Conservation (phyloP, 2,113 vertebrate genomes). For the Jacana jacana region DNA sequence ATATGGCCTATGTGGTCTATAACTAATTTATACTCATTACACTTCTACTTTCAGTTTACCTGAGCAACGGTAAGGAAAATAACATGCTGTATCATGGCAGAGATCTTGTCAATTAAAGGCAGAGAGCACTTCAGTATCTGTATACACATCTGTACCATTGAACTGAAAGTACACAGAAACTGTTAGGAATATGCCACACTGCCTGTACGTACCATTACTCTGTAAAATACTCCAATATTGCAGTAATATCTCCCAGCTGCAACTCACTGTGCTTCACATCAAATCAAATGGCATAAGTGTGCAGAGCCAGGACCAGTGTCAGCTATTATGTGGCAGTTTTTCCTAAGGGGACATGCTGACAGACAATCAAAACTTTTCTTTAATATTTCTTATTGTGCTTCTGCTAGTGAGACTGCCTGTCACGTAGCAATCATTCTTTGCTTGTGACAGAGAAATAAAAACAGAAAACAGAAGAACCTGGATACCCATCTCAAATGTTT, state of each 20-base stretch:
- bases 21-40: not conserved
- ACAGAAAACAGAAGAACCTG: not conserved
- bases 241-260: slow-evolving; percentile 56
- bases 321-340: slow-evolving; percentile 50
- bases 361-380: slow-evolving; percentile 64
- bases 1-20: not conserved
- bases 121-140: not conserved
- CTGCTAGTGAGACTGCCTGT: slow-evolving; percentile 31
- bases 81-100: not conserved
- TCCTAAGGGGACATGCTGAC: slow-evolving; percentile 57
- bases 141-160: not conserved
- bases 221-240: slow-evolving; percentile 51
- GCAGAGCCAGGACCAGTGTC: slow-evolving; percentile 28
- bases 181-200: not conserved
- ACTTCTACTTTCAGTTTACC: not conserved
- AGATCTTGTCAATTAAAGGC: slow-evolving; percentile 35
- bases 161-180: not conserved
- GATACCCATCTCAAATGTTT: not conserved
- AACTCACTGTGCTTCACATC: slow-evolving; percentile 31
- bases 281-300: slow-evolving; percentile 40
- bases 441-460: slow-evolving; percentile 24
- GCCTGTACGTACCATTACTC: not conserved
- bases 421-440: slow-evolving; percentile 40
- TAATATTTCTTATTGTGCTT: slow-evolving; percentile 62
- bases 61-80: not conserved